Conservation (phyloP, 2,797 vertebrate genomes). For the Lophotriccus pileatus region DNA sequence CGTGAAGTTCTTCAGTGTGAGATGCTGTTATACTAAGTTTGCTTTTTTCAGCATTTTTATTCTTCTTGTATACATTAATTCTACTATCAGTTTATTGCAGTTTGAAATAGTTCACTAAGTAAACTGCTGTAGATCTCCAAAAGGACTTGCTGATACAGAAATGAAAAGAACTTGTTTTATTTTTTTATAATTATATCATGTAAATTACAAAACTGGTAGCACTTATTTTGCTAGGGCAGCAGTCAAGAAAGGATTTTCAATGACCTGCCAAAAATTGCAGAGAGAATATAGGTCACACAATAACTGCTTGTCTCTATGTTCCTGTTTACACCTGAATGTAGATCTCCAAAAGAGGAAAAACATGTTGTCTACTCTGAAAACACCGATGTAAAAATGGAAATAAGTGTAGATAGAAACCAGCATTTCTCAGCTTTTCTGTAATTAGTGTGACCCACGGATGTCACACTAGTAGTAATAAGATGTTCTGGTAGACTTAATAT, state of each 20-base stretch:
- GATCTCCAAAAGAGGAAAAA: neutral
- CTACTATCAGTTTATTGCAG: neutral
- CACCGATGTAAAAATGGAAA: neutral
- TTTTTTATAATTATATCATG: neutral
- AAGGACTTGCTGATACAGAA: neutral
- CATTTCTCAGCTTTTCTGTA: neutral
- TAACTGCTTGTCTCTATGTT: neutral
- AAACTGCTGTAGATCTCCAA: neutral
- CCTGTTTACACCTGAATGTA: neutral
- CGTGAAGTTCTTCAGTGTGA: neutral
- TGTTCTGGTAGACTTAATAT: neutral
- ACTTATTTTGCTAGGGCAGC: neutral
- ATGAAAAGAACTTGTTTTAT: neutral
- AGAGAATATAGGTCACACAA: neutral
- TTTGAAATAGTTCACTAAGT: neutral
- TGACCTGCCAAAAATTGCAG: neutral
- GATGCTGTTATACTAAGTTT: neutral
- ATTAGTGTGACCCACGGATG: neutral
- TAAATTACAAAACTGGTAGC: neutral
- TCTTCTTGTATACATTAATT: neutral
- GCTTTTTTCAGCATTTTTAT: neutral
- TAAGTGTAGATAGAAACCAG: neutral
- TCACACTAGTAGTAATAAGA: neutral
- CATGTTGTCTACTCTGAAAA: neutral
- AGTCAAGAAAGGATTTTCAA: neutral